Percentiles rank a stretch among this genome's conserved stretches.
Evolutionary conservation across 2,113 vertebrate species (phyloP).

Genomic region (Oostethus manadensis): DNA sequence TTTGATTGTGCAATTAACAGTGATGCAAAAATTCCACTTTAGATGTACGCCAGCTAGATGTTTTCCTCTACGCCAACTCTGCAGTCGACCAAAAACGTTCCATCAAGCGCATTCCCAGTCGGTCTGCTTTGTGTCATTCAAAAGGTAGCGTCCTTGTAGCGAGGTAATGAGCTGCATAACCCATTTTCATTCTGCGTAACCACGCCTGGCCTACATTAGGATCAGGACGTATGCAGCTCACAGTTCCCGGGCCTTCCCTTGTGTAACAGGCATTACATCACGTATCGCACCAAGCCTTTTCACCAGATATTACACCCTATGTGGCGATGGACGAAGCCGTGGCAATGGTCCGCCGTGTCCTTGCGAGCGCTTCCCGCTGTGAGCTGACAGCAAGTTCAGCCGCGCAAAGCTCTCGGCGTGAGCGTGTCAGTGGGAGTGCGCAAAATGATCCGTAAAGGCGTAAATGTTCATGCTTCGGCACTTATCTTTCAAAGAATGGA

Average conservation of each 20-base stretch:
- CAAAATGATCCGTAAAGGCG: neutral
- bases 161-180: conserved; percentile 32
- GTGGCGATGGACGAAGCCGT: neutral
- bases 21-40: conserved; percentile 6
- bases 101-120: conserved; percentile 17
- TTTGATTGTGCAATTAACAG: conserved; percentile 18
- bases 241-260: conserved; percentile 1
- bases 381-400: conserved; percentile 6
- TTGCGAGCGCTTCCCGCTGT: conserved; percentile 2
- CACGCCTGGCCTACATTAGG: conserved; percentile 30
- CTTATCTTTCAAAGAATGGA: neutral
- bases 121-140: conserved; percentile 17
- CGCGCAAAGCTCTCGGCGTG: neutral
- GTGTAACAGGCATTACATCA: conserved; percentile 27
- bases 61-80: conserved; percentile 7
- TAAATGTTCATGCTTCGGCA: neutral
- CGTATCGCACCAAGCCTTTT: conserved; percentile 5
- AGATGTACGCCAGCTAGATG: neutral
- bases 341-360: neutral
- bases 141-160: conserved; percentile 13
- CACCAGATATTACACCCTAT: neutral
- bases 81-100: conserved; percentile 7
- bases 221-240: conserved; percentile 19
- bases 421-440: neutral
- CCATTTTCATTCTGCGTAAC: conserved; percentile 36